Evolutionary conservation across 1,140 invertebrate genomes (phyloP).

Genomic region (Drosophila navojoa): DNA sequence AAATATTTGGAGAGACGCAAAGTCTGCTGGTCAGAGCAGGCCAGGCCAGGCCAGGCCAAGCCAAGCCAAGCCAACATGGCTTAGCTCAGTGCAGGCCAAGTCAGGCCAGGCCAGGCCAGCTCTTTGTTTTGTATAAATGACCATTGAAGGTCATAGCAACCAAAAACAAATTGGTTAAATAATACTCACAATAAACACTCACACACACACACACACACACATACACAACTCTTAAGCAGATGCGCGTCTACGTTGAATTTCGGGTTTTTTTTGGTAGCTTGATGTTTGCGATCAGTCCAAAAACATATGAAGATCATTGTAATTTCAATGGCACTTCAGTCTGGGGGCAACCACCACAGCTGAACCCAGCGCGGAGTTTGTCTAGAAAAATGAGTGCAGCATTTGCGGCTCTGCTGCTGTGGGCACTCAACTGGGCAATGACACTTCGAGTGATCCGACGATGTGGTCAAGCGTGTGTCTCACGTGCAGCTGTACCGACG

Average conservation of each 20-base stretch:
- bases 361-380: conserved; percentile 39
- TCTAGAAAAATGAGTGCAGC: conserved; percentile 70
- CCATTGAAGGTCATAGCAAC: conserved; percentile 72
- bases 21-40: conserved; percentile 45
- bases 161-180: conserved; percentile 77
- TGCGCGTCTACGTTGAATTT: conserved; percentile 38
- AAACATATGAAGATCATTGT: conserved; percentile 78
- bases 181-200: conserved; percentile 39
- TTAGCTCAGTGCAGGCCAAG: conserved; percentile 20
- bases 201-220: conserved; percentile 20
- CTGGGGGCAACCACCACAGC: conserved; percentile 46
- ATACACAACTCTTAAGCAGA: conserved; percentile 51
- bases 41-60: conserved; percentile 21
- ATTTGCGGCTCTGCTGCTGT: conserved; percentile 31
- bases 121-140: conserved; percentile 74
- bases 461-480: conserved; percentile 33
- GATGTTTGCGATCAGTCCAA: conserved; percentile 67
- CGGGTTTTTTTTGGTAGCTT: conserved; percentile 59
- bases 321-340: conserved; percentile 78
- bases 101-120: conserved; percentile 34
- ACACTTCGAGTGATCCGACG: conserved; percentile 61
- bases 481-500: conserved; percentile 39
- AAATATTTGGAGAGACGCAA: conserved; percentile 72
- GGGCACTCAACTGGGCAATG: conserved; percentile 65
- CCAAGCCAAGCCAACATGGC: conserved; percentile 11